Evolutionary conservation across 1,140 invertebrate genomes (phyloP), one percentile per base, ranked within the genome.

Genomic region (Ceratina calcarata): DNA sequence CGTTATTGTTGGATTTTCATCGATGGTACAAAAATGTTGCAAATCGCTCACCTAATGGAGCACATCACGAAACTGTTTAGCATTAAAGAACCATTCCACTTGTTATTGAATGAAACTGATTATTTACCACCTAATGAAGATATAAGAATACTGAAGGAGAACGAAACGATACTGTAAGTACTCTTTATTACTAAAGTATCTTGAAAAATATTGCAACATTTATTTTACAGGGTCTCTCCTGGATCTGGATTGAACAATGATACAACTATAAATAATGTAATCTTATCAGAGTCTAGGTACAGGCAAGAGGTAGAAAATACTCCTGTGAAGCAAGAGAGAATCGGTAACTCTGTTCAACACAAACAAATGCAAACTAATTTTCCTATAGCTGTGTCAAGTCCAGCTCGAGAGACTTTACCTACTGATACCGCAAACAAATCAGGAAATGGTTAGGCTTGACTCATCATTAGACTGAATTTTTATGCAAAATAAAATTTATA

Each of bases 61-160:
- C 89, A 90, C 6, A 87, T 91, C 37, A 53, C 18, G 10, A 78
- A 85, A 12, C 0, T 91, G 0, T 91, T 92, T 49, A 64, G 58
- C n/a, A 89, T 91, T 3, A 45, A 53, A 37, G 72, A 86, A 53
- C 83, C 88, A 0, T 91, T 91, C 57, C 83, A 92, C 62, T 78
- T 92, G 8, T 12, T 88, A 12, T 73, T 81, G 4, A 82, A 89
- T 2, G 80, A 87, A 8, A 80, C 55, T 6, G 85, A 89, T 27
- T 87, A 90, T 80, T 74, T 92, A 13, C 90, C 90, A 13, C 75
- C 85, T 6, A 80, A 76, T n/a, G 91, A 92, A 37, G 89, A 92
- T 72, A 73, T 90, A 27, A 78, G 88, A 12, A 65, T 90, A 70
- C 61, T 89, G 0, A 82, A 88, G 4, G 80, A 87, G 4, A 82